Evolutionary conservation across 2,797 vertebrate species (phyloP).

Genomic region (Erithacus rubecula): DNA sequence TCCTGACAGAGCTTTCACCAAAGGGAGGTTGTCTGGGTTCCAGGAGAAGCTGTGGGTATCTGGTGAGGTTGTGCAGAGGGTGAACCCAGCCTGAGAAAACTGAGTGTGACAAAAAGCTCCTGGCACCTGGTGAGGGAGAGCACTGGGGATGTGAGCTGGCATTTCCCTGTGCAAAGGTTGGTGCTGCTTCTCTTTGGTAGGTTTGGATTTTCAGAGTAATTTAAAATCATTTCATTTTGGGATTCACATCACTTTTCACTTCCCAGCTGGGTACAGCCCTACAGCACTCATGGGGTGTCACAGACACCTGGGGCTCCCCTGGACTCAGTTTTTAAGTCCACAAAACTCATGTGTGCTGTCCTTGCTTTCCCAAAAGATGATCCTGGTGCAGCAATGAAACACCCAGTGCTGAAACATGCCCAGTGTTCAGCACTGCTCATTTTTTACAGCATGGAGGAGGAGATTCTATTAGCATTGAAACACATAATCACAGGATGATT

Average conservation of each 20-base stretch:
- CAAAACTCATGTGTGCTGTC: neutral
- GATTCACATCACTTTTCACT: neutral
- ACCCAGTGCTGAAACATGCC: neutral
- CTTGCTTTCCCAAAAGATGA: neutral
- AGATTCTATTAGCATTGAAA: too few species aligned
- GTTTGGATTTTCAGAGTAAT: neutral
- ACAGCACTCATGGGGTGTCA: neutral
- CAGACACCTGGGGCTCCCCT: neutral
- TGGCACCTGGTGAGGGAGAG: neutral
- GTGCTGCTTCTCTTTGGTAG: neutral
- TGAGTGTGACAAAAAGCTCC: neutral
- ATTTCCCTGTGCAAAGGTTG: neutral
- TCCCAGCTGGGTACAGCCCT: neutral
- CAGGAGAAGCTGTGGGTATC: neutral
- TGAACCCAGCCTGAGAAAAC: neutral
- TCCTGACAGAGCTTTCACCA: neutral
- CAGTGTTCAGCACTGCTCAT: neutral
- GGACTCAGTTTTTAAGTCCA: neutral
- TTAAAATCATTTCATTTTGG: neutral
- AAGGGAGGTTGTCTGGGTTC: neutral
- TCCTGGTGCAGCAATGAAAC: neutral
- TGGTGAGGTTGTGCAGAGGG: neutral
- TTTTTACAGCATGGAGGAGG: neutral
- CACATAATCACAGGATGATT: too few species aligned
- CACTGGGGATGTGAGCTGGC: neutral